A percentile compares a stretch with the other conserved stretches of the same genome.
Evolutionary conservation across 2,888 invertebrate species (phyloP).

Genomic region (Acleris emargana): DNA sequence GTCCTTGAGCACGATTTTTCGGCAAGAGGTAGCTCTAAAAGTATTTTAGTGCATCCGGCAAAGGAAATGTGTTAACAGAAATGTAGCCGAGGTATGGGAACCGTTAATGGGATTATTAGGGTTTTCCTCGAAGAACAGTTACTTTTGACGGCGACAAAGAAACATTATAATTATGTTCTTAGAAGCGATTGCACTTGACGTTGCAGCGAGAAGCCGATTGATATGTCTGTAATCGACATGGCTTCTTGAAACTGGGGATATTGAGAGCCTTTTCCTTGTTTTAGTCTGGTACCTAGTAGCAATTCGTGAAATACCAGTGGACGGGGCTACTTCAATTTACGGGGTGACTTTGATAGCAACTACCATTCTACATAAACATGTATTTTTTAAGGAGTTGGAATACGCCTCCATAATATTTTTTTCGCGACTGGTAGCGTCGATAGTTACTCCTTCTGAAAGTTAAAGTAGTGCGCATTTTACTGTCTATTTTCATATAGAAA

Average conservation of each 20-base stretch:
- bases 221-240: conserved; percentile 15
- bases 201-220: not conserved
- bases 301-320: too few relatives aligned
- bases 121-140: conserved; percentile 30
- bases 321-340: too few relatives aligned
- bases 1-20: conserved; percentile 62
- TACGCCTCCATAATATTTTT: too few relatives aligned
- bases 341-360: too few relatives aligned
- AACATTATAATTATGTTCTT: conserved; percentile 18
- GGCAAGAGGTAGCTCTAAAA: conserved; percentile 41
- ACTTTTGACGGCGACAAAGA: conserved; percentile 25
- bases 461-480: too few relatives aligned
- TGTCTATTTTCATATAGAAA: too few relatives aligned
- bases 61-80: conserved; percentile 41
- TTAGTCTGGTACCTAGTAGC: not conserved
- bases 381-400: too few relatives aligned
- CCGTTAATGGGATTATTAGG: conserved; percentile 24
- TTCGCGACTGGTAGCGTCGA: too few relatives aligned
- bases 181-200: conserved; percentile 16
- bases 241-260: not conserved
- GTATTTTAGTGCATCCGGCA: conserved; percentile 39
- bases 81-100: conserved; percentile 16
- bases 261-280: not conserved
- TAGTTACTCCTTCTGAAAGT: too few relatives aligned
- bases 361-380: too few relatives aligned